Conservation (phyloP, 2,888 invertebrate species). For the Hermodice carunculata region DNA sequence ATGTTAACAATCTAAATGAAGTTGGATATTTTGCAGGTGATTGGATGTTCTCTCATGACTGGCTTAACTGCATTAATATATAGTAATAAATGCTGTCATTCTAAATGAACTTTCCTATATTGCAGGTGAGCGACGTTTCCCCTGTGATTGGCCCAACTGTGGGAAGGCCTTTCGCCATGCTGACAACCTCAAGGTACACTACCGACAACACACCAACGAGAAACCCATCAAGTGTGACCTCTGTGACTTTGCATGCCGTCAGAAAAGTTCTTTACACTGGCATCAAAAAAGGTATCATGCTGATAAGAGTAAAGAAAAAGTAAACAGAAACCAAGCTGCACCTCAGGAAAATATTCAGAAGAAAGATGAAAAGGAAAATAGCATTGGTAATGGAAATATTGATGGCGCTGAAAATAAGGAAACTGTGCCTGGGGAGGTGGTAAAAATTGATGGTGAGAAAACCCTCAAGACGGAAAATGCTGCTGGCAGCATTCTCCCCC, state of each 20-base stretch:
- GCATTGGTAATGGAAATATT: no score
- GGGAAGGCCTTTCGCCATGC: slow-evolving; percentile 65
- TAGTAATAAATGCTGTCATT: no score
- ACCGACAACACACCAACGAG: slow-evolving; percentile 64
- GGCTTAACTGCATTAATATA: no score
- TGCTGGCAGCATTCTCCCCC: background rate
- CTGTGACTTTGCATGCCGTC: slow-evolving; percentile 66
- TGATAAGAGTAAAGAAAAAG: background rate
- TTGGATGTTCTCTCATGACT: no score
- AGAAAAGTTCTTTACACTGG: slow-evolving; percentile 63
- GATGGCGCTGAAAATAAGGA: background rate
- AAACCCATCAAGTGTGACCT: slow-evolving; percentile 64
- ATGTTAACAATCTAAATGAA: no score
- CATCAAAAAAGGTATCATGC: slow-evolving; percentile 55
- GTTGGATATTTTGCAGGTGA: no score
- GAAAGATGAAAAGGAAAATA: no score
- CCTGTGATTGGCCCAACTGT: slow-evolving; percentile 63
- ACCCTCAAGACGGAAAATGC: background rate
- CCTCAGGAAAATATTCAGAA: no score
- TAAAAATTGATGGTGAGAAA: background rate
- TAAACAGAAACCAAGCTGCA: no score
- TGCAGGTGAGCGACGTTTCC: slow-evolving; percentile 64
- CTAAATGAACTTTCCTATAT: no score
- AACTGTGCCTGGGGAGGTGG: background rate
- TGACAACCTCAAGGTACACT: slow-evolving; percentile 65